Conservation (phyloP, 2,113 vertebrate species). For the Potamarius usumacintae region DNA sequence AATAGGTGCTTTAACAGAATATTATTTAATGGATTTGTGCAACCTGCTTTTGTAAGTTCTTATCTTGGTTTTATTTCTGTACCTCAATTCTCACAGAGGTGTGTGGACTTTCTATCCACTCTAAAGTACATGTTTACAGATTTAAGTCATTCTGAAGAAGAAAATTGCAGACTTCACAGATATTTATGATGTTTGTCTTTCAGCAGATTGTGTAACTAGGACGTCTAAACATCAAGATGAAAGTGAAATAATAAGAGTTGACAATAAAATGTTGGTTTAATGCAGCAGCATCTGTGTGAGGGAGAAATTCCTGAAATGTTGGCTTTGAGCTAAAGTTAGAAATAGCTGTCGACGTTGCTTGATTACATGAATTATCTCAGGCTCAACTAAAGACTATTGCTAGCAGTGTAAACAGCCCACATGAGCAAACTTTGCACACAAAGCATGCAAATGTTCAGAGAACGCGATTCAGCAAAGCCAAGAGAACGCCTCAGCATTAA, state of each 20-base stretch:
- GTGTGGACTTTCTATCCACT: neutral
- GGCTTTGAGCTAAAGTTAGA: constrained; percentile 30
- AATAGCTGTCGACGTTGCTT: constrained; percentile 9
- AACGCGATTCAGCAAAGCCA: neutral
- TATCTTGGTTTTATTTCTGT: too few relatives aligned
- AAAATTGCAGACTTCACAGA: neutral
- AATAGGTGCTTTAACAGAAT: too few relatives aligned
- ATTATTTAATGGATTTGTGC: too few relatives aligned
- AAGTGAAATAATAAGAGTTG: neutral
- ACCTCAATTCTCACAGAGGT: neutral
- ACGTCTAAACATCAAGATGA: neutral
- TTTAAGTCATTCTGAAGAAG: neutral
- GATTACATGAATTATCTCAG: constrained; percentile 23
- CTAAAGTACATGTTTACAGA: neutral
- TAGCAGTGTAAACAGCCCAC: neutral
- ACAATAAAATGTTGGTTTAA: neutral
- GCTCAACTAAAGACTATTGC: constrained; percentile 10
- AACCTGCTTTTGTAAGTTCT: too few relatives aligned
- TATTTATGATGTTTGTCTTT: neutral
- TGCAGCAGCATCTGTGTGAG: neutral
- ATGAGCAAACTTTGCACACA: neutral
- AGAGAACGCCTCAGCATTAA: constrained; percentile 9
- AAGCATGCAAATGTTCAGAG: neutral
- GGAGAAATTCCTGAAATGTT: constrained; percentile 36
- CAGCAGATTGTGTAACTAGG: neutral